Evolutionary conservation across 2,888 invertebrate genomes (phyloP).

Genomic region (Melanophora roralis): DNA sequence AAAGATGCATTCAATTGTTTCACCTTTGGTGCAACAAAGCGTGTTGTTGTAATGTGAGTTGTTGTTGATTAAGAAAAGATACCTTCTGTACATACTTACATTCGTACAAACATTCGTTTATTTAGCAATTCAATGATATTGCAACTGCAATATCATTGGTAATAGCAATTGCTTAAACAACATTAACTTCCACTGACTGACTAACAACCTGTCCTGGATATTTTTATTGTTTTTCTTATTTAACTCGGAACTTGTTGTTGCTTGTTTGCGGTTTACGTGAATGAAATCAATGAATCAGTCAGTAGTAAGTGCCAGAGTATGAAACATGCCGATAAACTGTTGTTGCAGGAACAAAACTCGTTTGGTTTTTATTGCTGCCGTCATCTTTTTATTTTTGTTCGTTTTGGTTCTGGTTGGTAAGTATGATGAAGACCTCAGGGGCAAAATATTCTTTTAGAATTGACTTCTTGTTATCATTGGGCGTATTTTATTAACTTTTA

Average conservation of each 20-base stretch:
- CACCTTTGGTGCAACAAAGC: conserved; percentile 62
- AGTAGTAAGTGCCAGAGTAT: conserved; percentile 38
- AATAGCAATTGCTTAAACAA: background rate
- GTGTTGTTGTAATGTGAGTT: conserved; percentile 46
- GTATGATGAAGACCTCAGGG: conserved; percentile 74
- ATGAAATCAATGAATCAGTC: conserved; percentile 61
- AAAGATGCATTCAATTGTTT: conserved; percentile 48
- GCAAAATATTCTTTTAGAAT: conserved; percentile 69
- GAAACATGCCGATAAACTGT: conserved; percentile 8
- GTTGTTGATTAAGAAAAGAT: conserved; percentile 14
- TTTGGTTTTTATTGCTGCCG: background rate
- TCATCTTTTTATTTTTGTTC: background rate
- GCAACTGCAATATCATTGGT: background rate
- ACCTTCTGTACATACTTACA: background rate
- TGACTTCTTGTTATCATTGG: conserved; percentile 75
- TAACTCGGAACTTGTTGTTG: conserved; percentile 28
- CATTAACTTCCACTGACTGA: conserved; percentile 4
- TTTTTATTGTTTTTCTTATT: background rate
- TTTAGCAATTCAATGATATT: conserved; percentile 22
- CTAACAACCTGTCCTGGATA: conserved; percentile 38
- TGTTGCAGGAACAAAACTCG: background rate
- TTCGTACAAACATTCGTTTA: background rate
- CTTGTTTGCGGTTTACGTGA: conserved; percentile 42
- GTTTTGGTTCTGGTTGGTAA: background rate
- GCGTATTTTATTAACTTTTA: conserved; percentile 77